Conservation (phyloP, 2,113 vertebrate genomes). For the Notothenia rossii region DNA sequence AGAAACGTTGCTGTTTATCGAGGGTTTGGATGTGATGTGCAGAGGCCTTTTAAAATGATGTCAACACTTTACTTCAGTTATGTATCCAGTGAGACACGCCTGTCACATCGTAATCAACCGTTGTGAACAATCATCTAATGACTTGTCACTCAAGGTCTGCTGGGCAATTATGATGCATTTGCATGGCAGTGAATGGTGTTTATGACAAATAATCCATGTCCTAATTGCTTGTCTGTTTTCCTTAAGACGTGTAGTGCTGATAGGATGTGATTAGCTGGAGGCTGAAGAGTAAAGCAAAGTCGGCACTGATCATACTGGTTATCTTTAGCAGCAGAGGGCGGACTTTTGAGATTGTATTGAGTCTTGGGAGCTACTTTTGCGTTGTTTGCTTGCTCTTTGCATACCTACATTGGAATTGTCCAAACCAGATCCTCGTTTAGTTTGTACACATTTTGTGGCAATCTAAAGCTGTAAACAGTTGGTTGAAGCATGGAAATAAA, state of each 20-base stretch:
- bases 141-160: conserved; percentile 86
- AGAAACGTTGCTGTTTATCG: conserved; percentile 7
- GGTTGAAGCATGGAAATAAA: neutral
- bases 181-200: conserved; percentile 83
- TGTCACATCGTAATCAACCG: conserved; percentile 84
- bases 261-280: conserved; percentile 81
- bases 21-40: conserved; percentile 41
- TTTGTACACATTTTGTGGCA: neutral
- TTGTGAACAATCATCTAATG: conserved; percentile 86
- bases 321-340: conserved; percentile 34
- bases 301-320: conserved; percentile 48
- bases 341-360: conserved; percentile 11
- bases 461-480: no score
- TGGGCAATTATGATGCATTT: conserved; percentile 87
- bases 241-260: conserved; percentile 73
- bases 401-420: no score
- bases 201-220: conserved; percentile 84
- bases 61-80: conserved; percentile 77
- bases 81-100: conserved; percentile 78
- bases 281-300: conserved; percentile 47
- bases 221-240: conserved; percentile 86
- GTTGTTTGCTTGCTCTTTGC: neutral
- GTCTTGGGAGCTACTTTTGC: neutral
- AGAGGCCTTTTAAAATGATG: conserved; percentile 65
- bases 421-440: neutral